phyloP scores from a whole-genome alignment of 1,140 invertebrate genomes.

The Cecropterus lyciades region DNA sequence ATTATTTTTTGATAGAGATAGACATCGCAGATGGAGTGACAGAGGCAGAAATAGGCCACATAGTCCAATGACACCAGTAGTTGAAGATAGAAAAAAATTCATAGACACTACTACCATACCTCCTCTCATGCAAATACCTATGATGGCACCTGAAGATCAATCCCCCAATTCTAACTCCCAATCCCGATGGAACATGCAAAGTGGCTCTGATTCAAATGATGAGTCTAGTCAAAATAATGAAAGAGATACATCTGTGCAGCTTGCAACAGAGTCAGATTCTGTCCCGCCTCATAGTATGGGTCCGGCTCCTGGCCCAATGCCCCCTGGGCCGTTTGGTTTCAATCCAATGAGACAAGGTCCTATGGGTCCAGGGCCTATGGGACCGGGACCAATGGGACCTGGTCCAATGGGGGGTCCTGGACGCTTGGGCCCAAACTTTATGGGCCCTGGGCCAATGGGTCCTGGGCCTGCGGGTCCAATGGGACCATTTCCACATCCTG shows the following conservation, averaged over 20 bases:
- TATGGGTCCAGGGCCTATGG: conserved; percentile 52
- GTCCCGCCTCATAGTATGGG: conserved; percentile 11
- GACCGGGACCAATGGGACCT: conserved; percentile 45
- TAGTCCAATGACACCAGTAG: conserved; percentile 65
- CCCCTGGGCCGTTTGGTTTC: conserved; percentile 49
- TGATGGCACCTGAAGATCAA: conserved; percentile 56
- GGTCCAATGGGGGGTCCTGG: conserved; percentile 51
- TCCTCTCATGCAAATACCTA: conserved; percentile 70
- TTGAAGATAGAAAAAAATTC: conserved; percentile 66
- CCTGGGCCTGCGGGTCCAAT: conserved; percentile 45
- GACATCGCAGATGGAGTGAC: conserved; percentile 63
- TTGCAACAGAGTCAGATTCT: conserved; percentile 5
- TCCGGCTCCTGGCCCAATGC: conserved; percentile 41
- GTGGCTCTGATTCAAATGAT: conserved; percentile 53
- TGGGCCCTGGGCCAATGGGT: conserved; percentile 47
- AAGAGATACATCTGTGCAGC: conserved; percentile 32
- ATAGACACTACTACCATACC: conserved; percentile 59
- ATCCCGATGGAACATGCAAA: conserved; percentile 47
- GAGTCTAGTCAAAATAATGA: conserved; percentile 38
- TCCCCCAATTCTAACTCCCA: conserved; percentile 47
- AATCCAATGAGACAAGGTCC: conserved; percentile 46
- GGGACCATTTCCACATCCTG: conserved; percentile 41
- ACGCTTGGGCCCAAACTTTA: conserved; percentile 43
- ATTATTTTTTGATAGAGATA: conserved; percentile 53
- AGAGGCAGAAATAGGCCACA: conserved; percentile 56